These are phyloP conservation scores for Sebastes reedi DNA, from an alignment of 2,797 vertebrate genomes.

Conservation along the genomic window DNA sequence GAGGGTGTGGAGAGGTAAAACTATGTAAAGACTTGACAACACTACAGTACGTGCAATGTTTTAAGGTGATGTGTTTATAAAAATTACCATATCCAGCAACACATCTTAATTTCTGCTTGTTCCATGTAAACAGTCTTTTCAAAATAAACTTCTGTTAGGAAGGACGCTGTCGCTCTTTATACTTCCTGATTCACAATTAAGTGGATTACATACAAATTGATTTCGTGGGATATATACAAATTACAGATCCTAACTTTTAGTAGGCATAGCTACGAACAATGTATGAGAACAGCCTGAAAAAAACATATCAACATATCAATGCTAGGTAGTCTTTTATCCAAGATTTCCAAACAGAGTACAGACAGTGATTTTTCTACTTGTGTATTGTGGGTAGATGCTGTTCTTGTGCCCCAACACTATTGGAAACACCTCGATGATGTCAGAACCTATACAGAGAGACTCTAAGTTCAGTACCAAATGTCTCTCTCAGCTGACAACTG, in stretches of 20 bases:
- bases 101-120: fast-evolving
- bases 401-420: conserved; percentile 17
- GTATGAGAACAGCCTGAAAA: no score
- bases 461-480: conserved; percentile 45
- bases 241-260: no score
- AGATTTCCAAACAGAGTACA: neutral
- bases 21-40: neutral
- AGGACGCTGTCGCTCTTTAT: no score
- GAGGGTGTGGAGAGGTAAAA: neutral
- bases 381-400: conserved; percentile 1
- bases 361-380: neutral
- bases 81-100: neutral
- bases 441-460: conserved; percentile 39
- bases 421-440: conserved; percentile 32
- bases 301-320: neutral
- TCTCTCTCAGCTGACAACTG: conserved; percentile 64
- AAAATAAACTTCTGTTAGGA: no score
- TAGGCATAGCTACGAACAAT: no score
- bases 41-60: neutral
- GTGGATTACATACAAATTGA: no score
- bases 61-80: neutral
- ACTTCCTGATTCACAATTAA: no score
- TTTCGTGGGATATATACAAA: no score
- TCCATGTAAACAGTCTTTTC: no score
- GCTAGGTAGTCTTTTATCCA: neutral